Evolutionary conservation across 2,113 vertebrate genomes (phyloP).

Genomic region (Geococcyx californianus): DNA sequence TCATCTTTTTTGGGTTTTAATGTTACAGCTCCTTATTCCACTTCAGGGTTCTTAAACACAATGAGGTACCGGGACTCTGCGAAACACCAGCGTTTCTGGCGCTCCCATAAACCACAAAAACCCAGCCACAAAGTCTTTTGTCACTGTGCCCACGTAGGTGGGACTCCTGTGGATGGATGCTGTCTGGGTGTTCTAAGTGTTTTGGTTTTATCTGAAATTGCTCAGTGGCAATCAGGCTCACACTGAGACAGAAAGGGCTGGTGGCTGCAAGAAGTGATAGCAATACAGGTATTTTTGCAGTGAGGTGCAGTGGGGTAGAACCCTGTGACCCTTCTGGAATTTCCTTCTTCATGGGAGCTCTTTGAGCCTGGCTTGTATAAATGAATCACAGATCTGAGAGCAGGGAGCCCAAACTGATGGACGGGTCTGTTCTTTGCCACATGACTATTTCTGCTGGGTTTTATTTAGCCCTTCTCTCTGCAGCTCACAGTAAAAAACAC

Average conservation of each 20-base stretch:
- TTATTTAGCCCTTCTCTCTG: neutral
- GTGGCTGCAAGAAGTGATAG: neutral
- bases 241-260: neutral
- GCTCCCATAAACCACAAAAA: neutral
- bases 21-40: neutral
- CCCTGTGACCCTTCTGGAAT: neutral
- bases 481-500: neutral
- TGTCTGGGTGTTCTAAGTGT: neutral
- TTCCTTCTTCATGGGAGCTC: neutral
- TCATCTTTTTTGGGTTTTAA: neutral
- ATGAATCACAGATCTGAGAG: neutral
- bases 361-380: neutral
- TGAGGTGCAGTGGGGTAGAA: neutral
- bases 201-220: neutral
- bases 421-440: neutral
- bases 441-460: neutral
- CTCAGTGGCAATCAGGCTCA: neutral
- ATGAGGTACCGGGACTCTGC: neutral
- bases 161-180: neutral
- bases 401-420: neutral
- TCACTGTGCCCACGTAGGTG: neutral
- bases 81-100: neutral
- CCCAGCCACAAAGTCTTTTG: neutral
- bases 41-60: neutral
- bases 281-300: neutral